Percentiles rank a stretch among this genome's conserved stretches.
Conservation (phyloP, 2,888 invertebrate genomes). For the Xanthorhoe designata region DNA sequence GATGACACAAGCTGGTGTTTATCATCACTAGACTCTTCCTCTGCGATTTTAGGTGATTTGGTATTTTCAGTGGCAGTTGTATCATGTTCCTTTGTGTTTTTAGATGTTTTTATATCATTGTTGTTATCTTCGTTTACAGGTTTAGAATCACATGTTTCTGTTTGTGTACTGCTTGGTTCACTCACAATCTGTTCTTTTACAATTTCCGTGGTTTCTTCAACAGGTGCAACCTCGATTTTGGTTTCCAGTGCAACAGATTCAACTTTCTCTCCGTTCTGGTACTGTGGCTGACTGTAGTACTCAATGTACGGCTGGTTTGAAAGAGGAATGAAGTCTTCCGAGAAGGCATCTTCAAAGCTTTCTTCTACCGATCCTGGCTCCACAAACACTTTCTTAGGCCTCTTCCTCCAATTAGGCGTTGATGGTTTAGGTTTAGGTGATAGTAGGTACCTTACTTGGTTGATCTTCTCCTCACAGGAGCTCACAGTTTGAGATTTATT, state of each 20-base stretch:
- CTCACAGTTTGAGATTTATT: slow-evolving; percentile 61
- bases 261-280: slow-evolving; percentile 53
- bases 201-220: slow-evolving; percentile 49
- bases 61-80: background rate
- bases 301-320: slow-evolving; percentile 58
- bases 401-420: slow-evolving; percentile 49
- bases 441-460: slow-evolving; percentile 62
- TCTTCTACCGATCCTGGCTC: slow-evolving; percentile 66
- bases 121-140: slow-evolving; percentile 5
- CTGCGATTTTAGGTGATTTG: slow-evolving; percentile 7
- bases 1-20: slow-evolving; percentile 60
- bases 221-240: slow-evolving; percentile 52
- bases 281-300: slow-evolving; percentile 57
- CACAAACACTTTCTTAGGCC: slow-evolving; percentile 63
- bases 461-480: slow-evolving; percentile 71
- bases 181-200: slow-evolving; percentile 37
- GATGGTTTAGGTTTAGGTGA: slow-evolving; percentile 50
- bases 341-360: slow-evolving; percentile 71
- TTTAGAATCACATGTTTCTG: slow-evolving; percentile 8
- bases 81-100: background rate
- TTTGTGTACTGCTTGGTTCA: slow-evolving; percentile 9
- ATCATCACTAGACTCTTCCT: slow-evolving; percentile 12
- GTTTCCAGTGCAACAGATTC: slow-evolving; percentile 58
- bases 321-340: slow-evolving; percentile 65
- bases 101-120: background rate